These are phyloP conservation scores for Sebastiscus albofasciatus DNA, from an alignment of 2,797 vertebrate genomes.

Conservation along the genomic window DNA sequence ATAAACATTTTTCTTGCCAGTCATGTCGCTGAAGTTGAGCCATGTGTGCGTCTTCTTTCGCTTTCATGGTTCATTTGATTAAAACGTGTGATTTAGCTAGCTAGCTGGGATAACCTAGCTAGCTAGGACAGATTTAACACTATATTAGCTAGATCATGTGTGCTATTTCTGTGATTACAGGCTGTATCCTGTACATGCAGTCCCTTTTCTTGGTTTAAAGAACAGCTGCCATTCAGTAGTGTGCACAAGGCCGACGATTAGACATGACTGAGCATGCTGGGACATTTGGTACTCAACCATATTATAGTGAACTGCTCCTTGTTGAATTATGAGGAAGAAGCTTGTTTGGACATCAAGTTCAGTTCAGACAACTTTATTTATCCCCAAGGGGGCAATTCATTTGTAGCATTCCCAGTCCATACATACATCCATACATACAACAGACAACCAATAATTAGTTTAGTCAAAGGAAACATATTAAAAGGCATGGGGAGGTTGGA, in stretches of 20 bases:
- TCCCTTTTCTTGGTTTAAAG: neutral
- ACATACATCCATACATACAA: too few relatives aligned
- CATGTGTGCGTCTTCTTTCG: conserved; percentile 30
- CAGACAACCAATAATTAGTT: too few relatives aligned
- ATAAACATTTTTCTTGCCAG: neutral
- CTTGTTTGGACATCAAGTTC: conserved; percentile 3
- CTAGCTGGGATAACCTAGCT: conserved; percentile 29
- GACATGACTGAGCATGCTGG: conserved; percentile 56
- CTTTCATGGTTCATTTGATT: neutral
- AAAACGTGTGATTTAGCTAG: conserved; percentile 1
- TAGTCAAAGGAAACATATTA: too few relatives aligned
- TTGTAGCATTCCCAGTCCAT: too few relatives aligned
- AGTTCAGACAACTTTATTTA: too few relatives aligned
- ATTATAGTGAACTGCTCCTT: neutral
- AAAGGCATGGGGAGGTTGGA: too few relatives aligned
- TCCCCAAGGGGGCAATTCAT: too few relatives aligned
- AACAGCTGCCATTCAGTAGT: conserved; percentile 39
- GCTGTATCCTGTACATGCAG: neutral
- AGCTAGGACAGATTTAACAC: neutral
- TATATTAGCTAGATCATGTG: neutral
- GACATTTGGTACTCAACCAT: conserved; percentile 52
- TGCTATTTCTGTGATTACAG: neutral
- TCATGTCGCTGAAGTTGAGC: conserved; percentile 19
- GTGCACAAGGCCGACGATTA: conserved; percentile 34
- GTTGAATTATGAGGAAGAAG: conserved; percentile 18